Evolutionary conservation across 2,113 vertebrate genomes (phyloP).

Genomic region (Cromileptes altivelis): DNA sequence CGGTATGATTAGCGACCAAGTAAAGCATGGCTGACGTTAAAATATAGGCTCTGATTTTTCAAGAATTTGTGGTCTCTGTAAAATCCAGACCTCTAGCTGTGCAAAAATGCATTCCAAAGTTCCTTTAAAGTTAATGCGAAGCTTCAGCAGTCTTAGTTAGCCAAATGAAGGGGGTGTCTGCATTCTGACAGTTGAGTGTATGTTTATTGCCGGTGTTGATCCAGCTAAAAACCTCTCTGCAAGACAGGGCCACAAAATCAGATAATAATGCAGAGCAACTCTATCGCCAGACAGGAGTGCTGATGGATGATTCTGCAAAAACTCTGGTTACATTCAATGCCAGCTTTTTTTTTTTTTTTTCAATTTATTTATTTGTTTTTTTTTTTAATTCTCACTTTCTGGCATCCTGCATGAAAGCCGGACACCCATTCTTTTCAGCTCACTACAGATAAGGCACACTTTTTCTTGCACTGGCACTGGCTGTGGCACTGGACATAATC

Average conservation of each 20-base stretch:
- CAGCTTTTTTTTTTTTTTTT: too few relatives aligned
- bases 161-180: background rate
- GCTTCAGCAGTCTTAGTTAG: background rate
- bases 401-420: background rate
- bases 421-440: background rate
- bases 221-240: background rate
- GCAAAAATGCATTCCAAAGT: background rate
- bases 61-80: background rate
- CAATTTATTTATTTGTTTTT: too few relatives aligned
- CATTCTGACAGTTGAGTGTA: background rate
- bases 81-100: background rate
- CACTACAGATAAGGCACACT: background rate
- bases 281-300: background rate
- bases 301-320: constrained; percentile 4
- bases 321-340: background rate
- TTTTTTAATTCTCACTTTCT: background rate
- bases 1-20: constrained; percentile 1
- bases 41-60: background rate
- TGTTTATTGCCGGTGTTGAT: constrained; percentile 9
- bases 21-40: background rate
- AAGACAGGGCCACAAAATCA: background rate
- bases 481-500: background rate
- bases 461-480: background rate
- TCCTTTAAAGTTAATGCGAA: background rate
- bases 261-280: background rate